Base-by-base conservation (phyloP, 1,140 invertebrate species). In the Andrena cerasifolii region DNA sequence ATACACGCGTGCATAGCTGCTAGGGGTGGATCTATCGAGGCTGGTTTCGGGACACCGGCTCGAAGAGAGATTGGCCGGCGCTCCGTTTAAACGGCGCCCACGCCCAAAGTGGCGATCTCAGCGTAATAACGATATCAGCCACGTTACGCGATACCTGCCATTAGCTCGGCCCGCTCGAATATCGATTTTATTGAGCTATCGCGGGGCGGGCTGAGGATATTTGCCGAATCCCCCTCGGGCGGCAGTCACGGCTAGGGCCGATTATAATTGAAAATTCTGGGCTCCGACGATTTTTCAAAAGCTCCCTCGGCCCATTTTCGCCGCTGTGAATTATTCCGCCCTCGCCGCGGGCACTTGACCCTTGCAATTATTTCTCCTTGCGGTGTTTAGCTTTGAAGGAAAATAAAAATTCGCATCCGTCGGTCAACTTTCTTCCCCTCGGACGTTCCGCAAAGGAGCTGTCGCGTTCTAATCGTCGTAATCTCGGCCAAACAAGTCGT, bases 41-140 rank as follows among this genome's bases (percentile, higher is more conserved):
- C 49, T 51, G 73, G n/a, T 51, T 71, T 47, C 12, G 21, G 10
- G 7, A 26, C n/a, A n/a, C n/a, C 2, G 16, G 16, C 12, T 54
- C 68, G 59, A 56, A 59, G 54, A 16, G 33, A 33, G 33, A 49
- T 31, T 12, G n/a, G n/a, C 21, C 16, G 26, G 14, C 61, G 54
- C 21, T n/a, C 45, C 43, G 58, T 61, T 77, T 58, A 71, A 47
- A 77, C 77, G 49, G 61, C 59, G 82, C 43, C 63, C 72, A 78
- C 73, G 73, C 56, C 43, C 70, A 81, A 81, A 84, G 70, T 78
- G 82, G 58, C 49, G 83, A 84, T 85, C 79, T 81, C 83, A 14
- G 10, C 56, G 68, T 85, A 84, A 84, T 85, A 81, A 85, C 79
- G 83, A 85, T 80, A 84, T 81, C 79, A 80, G 59, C 28, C 12